A percentile compares a stretch with the other conserved stretches of the same genome.
These are phyloP conservation scores for Microctenopoma lineatum DNA, from an alignment of 2,797 vertebrate genomes.

Conservation along the genomic window DNA sequence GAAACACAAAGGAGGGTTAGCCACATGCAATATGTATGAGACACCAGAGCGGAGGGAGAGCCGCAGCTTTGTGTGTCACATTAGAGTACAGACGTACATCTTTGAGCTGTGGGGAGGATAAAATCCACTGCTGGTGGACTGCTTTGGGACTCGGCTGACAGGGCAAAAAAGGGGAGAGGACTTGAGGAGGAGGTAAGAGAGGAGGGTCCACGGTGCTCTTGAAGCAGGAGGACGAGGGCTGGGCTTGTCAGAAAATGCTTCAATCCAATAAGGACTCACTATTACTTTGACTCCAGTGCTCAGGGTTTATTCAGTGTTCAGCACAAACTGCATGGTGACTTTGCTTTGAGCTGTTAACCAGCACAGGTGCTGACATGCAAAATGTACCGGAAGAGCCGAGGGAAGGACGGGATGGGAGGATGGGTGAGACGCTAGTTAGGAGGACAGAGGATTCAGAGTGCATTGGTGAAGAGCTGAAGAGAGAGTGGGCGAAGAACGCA, in stretches of 20 bases:
- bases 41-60: slow-evolving; percentile 42
- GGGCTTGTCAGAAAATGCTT: slow-evolving; percentile 43
- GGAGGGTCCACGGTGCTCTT: slow-evolving; percentile 28
- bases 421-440: slow-evolving; percentile 13
- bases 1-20: slow-evolving; percentile 17
- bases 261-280: slow-evolving; percentile 25
- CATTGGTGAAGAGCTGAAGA: background rate
- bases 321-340: slow-evolving; percentile 7
- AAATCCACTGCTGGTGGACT: slow-evolving; percentile 30
- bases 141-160: slow-evolving; percentile 44
- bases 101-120: slow-evolving; percentile 18
- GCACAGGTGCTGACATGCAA: slow-evolving; percentile 53
- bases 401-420: slow-evolving; percentile 7
- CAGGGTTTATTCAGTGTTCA: slow-evolving; percentile 1
- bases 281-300: slow-evolving; percentile 24
- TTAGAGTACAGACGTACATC: slow-evolving; percentile 14
- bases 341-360: slow-evolving; percentile 1
- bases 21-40: slow-evolving; percentile 67
- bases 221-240: slow-evolving; percentile 43
- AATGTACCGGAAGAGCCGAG: slow-evolving; percentile 45
- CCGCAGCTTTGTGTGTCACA: slow-evolving; percentile 34
- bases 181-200: slow-evolving; percentile 34
- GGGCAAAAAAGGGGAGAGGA: slow-evolving; percentile 4
- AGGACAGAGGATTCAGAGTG: background rate
- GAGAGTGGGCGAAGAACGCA: background rate